Conservation (phyloP, 1,140 invertebrate species). For the Ceratina japonica region DNA sequence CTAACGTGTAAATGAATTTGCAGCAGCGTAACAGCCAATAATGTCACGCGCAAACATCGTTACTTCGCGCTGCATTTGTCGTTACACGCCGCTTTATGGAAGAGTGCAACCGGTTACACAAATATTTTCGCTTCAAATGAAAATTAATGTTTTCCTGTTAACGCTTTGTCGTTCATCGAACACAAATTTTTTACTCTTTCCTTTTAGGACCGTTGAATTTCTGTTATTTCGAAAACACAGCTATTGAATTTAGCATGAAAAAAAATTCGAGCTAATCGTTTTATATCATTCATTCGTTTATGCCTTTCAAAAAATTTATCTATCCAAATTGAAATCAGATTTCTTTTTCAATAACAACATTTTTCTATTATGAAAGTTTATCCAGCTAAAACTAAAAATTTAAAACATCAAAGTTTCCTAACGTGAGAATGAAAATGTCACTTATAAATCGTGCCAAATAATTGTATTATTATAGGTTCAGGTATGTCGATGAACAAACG, state of each 20-base stretch:
- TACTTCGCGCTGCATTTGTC: conserved; percentile 41
- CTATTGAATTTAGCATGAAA: conserved; percentile 1
- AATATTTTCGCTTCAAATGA: conserved; percentile 38
- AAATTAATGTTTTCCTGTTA: conserved; percentile 38
- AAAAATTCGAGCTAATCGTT: not conserved
- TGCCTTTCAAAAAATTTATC: too few species aligned
- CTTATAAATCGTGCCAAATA: not conserved
- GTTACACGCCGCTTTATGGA: conserved; percentile 28
- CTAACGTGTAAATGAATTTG: conserved; percentile 48
- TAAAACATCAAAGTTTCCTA: not conserved
- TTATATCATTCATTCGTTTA: too few species aligned
- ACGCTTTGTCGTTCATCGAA: conserved; percentile 3
- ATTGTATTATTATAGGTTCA: conserved; percentile 16
- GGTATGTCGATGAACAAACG: conserved; percentile 13
- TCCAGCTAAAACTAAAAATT: not conserved
- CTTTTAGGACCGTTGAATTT: not conserved
- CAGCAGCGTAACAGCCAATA: conserved; percentile 30
- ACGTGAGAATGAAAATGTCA: not conserved
- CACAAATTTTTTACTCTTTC: too few species aligned
- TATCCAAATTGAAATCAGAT: not conserved
- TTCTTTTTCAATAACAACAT: not conserved
- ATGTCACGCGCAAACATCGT: conserved; percentile 34
- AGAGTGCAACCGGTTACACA: conserved; percentile 9
- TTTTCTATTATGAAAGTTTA: not conserved
- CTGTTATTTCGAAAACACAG: not conserved